Evolutionary conservation across 2,888 invertebrate species (phyloP), one percentile per base, ranked within the genome.

Genomic region (Drosophila colorata): DNA sequence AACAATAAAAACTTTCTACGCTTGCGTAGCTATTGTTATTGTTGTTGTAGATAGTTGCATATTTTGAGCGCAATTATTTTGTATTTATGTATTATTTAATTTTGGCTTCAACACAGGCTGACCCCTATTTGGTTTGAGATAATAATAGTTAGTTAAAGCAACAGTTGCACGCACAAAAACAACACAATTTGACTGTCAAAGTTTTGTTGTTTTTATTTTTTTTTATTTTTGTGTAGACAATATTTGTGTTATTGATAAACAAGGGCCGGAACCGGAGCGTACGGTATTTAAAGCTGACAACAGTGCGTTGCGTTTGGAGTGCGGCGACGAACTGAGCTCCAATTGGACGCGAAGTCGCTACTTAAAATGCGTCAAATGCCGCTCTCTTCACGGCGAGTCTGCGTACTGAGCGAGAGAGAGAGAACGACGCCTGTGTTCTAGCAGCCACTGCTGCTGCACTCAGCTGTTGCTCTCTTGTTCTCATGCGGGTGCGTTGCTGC

Each of bases 1-100:
- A 69, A 88, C 58, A 79, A 88, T 72, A 77, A 77, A 83, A 83
- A 83, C 83, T 83, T 83, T 83, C 83, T 83, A 83, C 72, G 69
- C 73, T 87, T 88, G 86, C 69, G 61, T 74, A 38, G 61, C 41
- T 83, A 61, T 76, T 71, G 74, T 44, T 65, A 40, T 49, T 57
- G 49, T 31, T 37, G 25, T 51, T 57, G 23, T 33, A 48, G 48
- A 56, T 40, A 52, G 58, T 67, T 75, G 71, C 56, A 74, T 79
- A 85, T 68, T 68, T 74, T 46, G 47, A 64, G 47, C 23, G 83
- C 43, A 82, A 88, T 88, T 86, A 83, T 88, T 72, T 67, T 59
- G 47, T 65, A 57, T 79, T 75, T 78, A 13, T 33, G 6, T 74
- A 64, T 74, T 47, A 57, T 41, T 65, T 41, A 49, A 58, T 52